These are phyloP conservation scores for Leguminivora glycinivorella DNA, from an alignment of 1,140 invertebrate genomes.

Conservation along the genomic window DNA sequence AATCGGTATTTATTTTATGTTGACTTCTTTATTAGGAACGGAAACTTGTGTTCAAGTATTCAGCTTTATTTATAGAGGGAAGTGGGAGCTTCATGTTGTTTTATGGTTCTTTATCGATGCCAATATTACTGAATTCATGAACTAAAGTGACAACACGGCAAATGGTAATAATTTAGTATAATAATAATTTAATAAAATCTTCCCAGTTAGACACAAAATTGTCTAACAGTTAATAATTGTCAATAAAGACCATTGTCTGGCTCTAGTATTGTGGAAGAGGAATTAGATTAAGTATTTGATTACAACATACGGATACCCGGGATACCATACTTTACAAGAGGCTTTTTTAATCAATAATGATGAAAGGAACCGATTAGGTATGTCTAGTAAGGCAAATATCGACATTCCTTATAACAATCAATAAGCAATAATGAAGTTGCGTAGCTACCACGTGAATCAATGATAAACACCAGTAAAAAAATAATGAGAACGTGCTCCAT, in stretches of 20 bases:
- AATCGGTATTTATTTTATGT: constrained; percentile 11
- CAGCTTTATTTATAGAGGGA: background rate
- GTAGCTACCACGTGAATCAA: constrained; percentile 12
- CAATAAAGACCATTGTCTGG: too few relatives aligned
- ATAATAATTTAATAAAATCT: too few relatives aligned
- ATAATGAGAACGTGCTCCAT: constrained; percentile 16
- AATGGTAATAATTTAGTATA: too few relatives aligned
- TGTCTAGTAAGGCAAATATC: background rate
- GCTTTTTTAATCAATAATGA: background rate
- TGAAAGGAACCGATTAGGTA: background rate
- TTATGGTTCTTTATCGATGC: background rate
- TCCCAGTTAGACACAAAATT: too few relatives aligned
- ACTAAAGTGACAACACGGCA: too few relatives aligned
- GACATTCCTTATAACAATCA: constrained; percentile 10
- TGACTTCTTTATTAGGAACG: constrained; percentile 6
- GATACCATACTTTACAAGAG: background rate
- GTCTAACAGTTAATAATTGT: too few relatives aligned
- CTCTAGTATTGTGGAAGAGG: too few relatives aligned
- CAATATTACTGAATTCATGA: too few relatives aligned
- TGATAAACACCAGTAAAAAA: constrained; percentile 11
- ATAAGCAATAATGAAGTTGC: constrained; percentile 11
- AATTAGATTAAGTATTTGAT: background rate
- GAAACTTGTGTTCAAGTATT: background rate
- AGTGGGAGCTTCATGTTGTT: background rate
- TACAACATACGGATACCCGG: background rate